Evolutionary conservation across 2,797 vertebrate species (phyloP).

Genomic region (Lacerta bilineata): DNA sequence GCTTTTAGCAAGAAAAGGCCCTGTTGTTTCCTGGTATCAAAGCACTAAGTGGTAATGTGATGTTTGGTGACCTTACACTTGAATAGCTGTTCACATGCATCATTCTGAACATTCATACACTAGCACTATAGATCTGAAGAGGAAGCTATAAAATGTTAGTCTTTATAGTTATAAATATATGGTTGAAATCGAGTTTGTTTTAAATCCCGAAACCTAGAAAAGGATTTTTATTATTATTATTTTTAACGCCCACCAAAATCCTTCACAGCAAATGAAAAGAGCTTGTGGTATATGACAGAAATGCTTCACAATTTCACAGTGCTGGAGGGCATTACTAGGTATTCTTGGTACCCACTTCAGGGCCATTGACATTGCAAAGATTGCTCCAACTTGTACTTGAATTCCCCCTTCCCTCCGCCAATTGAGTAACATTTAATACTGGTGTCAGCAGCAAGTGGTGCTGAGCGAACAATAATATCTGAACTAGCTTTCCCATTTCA

Average conservation of each 20-base stretch:
- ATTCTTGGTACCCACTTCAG: constrained; percentile 8
- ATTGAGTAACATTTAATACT: not conserved
- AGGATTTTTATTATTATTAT: no score
- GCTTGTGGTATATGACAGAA: not conserved
- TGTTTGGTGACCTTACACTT: not conserved
- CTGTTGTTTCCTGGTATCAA: not conserved
- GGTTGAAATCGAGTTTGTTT: not conserved
- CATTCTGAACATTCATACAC: not conserved
- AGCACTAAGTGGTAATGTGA: not conserved
- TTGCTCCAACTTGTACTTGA: not conserved
- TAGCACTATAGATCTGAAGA: not conserved
- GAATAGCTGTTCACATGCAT: not conserved
- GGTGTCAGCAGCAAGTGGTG: not conserved
- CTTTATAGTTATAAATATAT: not conserved
- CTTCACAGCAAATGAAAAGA: not conserved
- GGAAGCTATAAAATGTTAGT: not conserved
- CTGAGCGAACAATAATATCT: constrained; percentile 15
- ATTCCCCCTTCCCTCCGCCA: not conserved
- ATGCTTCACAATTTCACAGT: not conserved
- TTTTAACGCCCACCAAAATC: not conserved
- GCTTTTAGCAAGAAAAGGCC: not conserved
- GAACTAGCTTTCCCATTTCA: constrained; percentile 33
- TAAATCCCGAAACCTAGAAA: not conserved
- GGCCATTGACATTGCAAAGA: constrained; percentile 4
- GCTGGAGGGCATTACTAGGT: not conserved